These are phyloP conservation scores for Pyralis farinalis DNA, from an alignment of 2,888 invertebrate species.

Conservation along the genomic window DNA sequence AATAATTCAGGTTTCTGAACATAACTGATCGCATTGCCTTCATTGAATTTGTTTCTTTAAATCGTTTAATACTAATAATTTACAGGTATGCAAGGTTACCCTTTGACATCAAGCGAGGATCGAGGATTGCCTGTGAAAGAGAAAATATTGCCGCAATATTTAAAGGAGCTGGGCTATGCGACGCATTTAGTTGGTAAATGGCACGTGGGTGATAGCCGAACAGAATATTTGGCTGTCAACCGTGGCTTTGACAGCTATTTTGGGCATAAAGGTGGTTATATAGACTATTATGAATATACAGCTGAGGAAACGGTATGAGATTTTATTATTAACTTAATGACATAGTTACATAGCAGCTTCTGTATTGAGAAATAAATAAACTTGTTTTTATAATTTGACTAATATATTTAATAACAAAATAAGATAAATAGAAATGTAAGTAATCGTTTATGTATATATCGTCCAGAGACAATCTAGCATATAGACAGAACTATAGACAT, in stretches of 20 bases:
- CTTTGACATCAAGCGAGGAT: conserved; percentile 62
- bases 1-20: too few species aligned
- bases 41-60: too few species aligned
- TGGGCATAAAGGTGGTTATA: conserved; percentile 91
- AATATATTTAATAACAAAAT: too few species aligned
- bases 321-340: background rate
- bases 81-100: conserved; percentile 69
- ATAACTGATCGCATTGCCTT: too few species aligned
- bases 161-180: conserved; percentile 84
- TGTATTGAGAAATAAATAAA: background rate
- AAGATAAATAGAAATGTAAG: too few species aligned
- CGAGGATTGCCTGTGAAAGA: conserved; percentile 65
- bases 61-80: too few species aligned
- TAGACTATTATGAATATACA: conserved; percentile 87
- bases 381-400: background rate
- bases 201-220: conserved; percentile 82
- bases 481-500: too few species aligned
- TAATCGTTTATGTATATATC: too few species aligned
- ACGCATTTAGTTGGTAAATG: conserved; percentile 92
- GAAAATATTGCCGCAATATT: conserved; percentile 81
- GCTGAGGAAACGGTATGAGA: conserved; percentile 49
- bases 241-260: conserved; percentile 92
- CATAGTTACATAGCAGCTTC: too few species aligned
- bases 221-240: conserved; percentile 83
- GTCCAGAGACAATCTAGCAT: too few species aligned